A percentile compares a stretch with the other conserved stretches of the same genome.
These are phyloP conservation scores for Dromiciops gliroides DNA, from an alignment of 2,113 vertebrate species.

Conservation along the genomic window DNA sequence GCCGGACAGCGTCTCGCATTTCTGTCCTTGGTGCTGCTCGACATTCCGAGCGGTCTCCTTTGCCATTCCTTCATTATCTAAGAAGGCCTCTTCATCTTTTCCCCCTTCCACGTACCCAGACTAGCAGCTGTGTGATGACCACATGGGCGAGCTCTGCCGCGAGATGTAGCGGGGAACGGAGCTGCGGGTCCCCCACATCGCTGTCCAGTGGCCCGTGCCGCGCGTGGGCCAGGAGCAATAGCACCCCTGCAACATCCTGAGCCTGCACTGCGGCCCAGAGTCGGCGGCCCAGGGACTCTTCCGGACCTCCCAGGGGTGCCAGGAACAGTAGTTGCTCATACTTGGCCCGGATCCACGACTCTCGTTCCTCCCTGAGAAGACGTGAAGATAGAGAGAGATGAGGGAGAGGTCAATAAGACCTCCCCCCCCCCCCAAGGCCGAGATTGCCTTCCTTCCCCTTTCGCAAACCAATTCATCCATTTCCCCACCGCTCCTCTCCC, in stretches of 20 bases:
- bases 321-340: constrained; percentile 95
- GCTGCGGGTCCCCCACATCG: constrained; percentile 81
- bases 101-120: constrained; percentile 88
- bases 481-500: background rate
- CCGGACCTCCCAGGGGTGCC: constrained; percentile 84
- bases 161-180: constrained; percentile 90
- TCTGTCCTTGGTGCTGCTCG: background rate
- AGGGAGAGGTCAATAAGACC: background rate
- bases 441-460: too few relatives aligned
- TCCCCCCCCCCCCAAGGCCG: too few relatives aligned
- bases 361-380: constrained; percentile 90
- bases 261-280: constrained; percentile 89
- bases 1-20: too few relatives aligned
- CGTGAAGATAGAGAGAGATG: background rate
- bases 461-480: background rate
- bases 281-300: constrained; percentile 78
- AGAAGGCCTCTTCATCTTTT: rapidly evolving
- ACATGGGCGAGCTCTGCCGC: constrained; percentile 93
- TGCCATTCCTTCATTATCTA: background rate
- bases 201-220: constrained; percentile 89
- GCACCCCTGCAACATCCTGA: constrained; percentile 88
- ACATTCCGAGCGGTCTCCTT: too few relatives aligned
- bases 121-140: constrained; percentile 95
- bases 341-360: constrained; percentile 96
- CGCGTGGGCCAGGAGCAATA: constrained; percentile 94